Evolutionary conservation across 2,797 vertebrate genomes (phyloP).

Genomic region (Xyrichtys novacula): DNA sequence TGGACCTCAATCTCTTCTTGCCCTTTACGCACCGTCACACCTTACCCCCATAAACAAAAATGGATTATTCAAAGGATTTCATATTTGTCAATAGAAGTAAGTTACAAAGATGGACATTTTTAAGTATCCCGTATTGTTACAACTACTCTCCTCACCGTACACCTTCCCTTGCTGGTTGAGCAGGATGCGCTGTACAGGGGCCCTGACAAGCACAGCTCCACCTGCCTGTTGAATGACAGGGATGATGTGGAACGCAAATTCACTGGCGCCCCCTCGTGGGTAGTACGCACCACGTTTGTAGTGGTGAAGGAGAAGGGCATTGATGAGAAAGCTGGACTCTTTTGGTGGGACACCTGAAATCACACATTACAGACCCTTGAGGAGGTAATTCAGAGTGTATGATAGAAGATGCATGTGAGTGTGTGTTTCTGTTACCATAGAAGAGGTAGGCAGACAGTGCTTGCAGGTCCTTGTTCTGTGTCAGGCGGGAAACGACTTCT

Average conservation of each 20-base stretch:
- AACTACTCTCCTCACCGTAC: constrained; percentile 73
- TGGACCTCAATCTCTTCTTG: constrained; percentile 79
- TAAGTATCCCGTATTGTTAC: background rate
- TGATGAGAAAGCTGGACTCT: constrained; percentile 89
- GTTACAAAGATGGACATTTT: background rate
- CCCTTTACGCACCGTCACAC: constrained; percentile 82
- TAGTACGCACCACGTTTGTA: constrained; percentile 89
- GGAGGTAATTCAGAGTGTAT: background rate
- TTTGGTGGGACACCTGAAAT: constrained; percentile 84
- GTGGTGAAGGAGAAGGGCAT: constrained; percentile 86
- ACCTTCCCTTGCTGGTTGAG: constrained; percentile 73
- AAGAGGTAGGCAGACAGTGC: constrained; percentile 86
- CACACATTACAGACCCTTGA: background rate
- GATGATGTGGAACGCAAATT: constrained; percentile 86
- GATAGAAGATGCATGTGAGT: background rate
- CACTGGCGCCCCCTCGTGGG: constrained; percentile 86
- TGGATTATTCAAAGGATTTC: background rate
- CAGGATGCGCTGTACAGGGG: constrained; percentile 83
- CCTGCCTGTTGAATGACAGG: constrained; percentile 84
- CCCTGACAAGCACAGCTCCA: constrained; percentile 84
- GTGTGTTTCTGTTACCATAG: constrained; percentile 77
- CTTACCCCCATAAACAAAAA: constrained; percentile 57
- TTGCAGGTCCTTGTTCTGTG: constrained; percentile 82
- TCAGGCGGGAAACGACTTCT: constrained; percentile 76
- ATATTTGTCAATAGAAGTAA: background rate